Percentiles rank a stretch among this genome's conserved stretches.
phyloP scores from a whole-genome alignment of 2,113 vertebrate genomes.

The Centropus bengalensis region DNA sequence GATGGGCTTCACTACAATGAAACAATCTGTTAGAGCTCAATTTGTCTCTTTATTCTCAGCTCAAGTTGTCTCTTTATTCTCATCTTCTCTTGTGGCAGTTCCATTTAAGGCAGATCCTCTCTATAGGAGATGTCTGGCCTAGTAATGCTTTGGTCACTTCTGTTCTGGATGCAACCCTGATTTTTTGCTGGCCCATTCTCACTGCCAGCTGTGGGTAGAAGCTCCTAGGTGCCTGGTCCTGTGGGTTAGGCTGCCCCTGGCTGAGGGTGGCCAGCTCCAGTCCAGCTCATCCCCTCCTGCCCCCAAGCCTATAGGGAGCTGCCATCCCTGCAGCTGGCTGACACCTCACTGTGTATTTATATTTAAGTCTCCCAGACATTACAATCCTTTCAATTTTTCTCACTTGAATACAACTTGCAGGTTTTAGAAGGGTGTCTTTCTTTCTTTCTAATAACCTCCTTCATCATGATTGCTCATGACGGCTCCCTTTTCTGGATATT shows the following conservation, averaged over 20 bases:
- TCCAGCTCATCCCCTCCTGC: not conserved
- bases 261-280: not conserved
- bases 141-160: no score
- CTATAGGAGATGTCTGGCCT: no score
- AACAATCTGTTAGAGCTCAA: no score
- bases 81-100: no score
- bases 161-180: no score
- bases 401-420: not conserved
- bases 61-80: no score
- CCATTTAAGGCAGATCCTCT: no score
- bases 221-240: no score
- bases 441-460: not conserved
- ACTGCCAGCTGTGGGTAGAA: no score
- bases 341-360: not conserved
- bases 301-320: not conserved
- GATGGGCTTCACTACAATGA: no score
- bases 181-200: no score
- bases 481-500: not conserved
- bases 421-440: not conserved
- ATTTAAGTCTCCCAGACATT: not conserved
- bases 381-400: not conserved
- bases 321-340: not conserved
- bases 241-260: not conserved
- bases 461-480: not conserved
- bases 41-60: no score